phyloP scores from a whole-genome alignment of 2,113 vertebrate species.

The Connochaetes taurinus region DNA sequence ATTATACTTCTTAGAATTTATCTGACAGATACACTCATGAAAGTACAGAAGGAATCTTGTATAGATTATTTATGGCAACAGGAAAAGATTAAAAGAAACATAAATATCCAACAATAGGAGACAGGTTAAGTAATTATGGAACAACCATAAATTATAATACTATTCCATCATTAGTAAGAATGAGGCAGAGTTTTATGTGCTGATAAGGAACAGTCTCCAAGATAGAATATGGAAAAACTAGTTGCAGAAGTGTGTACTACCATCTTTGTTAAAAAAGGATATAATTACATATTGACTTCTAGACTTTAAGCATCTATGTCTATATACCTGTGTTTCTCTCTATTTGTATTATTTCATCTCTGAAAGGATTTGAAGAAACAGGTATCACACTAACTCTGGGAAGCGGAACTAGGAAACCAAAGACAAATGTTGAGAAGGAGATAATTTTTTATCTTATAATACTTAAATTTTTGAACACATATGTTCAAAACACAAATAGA shows the following conservation, averaged over 20 bases:
- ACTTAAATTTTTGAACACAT: slow-evolving; percentile 14
- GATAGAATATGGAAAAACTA: neutral
- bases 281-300: neutral
- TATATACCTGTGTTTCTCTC: neutral
- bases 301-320: neutral
- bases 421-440: neutral
- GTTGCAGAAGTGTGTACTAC: neutral
- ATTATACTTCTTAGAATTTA: slow-evolving; percentile 39
- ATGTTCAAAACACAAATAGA: neutral
- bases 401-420: neutral
- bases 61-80: slow-evolving; percentile 3
- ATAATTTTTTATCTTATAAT: neutral
- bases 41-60: neutral
- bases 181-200: neutral
- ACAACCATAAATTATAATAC: neutral
- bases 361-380: neutral
- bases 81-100: slow-evolving; percentile 13
- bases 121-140: neutral
- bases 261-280: neutral
- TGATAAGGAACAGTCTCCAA: neutral
- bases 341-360: neutral
- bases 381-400: neutral
- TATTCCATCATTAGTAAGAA: neutral
- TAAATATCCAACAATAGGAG: slow-evolving; percentile 14
- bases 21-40: neutral